Conservation (phyloP, 2,888 invertebrate genomes). For the Operophtera brumata region DNA sequence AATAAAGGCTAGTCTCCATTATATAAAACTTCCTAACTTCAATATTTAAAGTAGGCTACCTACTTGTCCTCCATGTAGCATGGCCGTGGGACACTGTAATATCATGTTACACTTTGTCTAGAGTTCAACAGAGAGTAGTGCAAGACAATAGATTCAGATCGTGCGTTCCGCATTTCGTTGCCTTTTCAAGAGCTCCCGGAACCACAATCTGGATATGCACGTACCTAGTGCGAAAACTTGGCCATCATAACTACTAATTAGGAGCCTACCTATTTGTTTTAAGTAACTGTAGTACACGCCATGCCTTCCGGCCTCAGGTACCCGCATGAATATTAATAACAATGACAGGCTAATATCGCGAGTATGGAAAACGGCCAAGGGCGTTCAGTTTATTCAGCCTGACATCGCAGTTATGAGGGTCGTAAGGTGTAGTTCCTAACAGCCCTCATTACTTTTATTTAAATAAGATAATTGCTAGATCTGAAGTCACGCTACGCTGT, state of each 20-base stretch:
- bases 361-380: constrained; percentile 60
- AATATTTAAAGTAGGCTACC: too few relatives aligned
- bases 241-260: constrained; percentile 7
- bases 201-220: constrained; percentile 7
- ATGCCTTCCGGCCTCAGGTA: constrained; percentile 32
- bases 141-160: constrained; percentile 1
- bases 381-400: constrained; percentile 32
- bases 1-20: too few relatives aligned
- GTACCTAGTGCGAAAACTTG: background rate
- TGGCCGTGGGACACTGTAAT: too few relatives aligned
- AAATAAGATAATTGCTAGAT: background rate
- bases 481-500: too few relatives aligned
- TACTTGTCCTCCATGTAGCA: too few relatives aligned
- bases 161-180: constrained; percentile 3
- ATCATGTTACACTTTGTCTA: background rate
- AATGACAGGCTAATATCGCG: constrained; percentile 47
- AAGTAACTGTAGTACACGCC: background rate
- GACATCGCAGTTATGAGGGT: constrained; percentile 12
- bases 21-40: too few relatives aligned
- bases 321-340: constrained; percentile 59
- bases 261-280: constrained; percentile 3
- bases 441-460: background rate
- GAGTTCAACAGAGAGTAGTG: background rate
- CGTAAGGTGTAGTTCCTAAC: too few relatives aligned
- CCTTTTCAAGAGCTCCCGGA: constrained; percentile 8